Base-by-base conservation (phyloP, 2,888 invertebrate species). In the Baronia brevicornis region DNA sequence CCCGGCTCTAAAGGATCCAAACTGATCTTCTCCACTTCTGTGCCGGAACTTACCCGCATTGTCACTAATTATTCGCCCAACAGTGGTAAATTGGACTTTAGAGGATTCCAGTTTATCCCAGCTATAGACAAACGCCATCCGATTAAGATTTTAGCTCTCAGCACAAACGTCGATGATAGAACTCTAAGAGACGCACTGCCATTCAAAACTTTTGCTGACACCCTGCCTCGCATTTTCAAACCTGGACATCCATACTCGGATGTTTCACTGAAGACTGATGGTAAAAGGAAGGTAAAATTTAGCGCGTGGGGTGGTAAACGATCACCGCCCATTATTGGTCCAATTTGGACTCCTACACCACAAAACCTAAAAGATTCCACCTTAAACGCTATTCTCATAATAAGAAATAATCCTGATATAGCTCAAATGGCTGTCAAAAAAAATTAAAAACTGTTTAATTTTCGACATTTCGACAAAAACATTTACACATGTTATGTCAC, bases 251-350 rank as follows among this genome's bases (percentile, higher is more conserved):
- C 80, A 0, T 84, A 80, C 38, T 42, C 54, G 3, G 72, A 78
- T 18, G 63, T 80, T 1, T 64, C 69, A 28, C 51, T 80, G 35
- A 82, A 78, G 45, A 80, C 73, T 31, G 79, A 82, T 35, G 82
- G 80, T 0, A 84, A 82, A 43, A 60, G 82, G 49, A 82, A 82
- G 56, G 74, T 80, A 3, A 82, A 82, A 38, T 84, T 84, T 31
- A 84, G 82, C 41, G 72, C 77, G 8, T 82, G 84, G 84, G 82
- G 82, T 0, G 84, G 84, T 0, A 82, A 84, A 38, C 54, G 82
- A 19, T 71, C 80, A 0, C 77, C 78, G 1, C 82, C 82, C 0
- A 75, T 84, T 17, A 82, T 84, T n/a, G 82, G 82, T 0, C 82
- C 82, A 0, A 78, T 84, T 17, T 82, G 82, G 82, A 75, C 72